phyloP scores from a whole-genome alignment of 2,888 invertebrate species.

The Caenorhabditis sp. region DNA sequence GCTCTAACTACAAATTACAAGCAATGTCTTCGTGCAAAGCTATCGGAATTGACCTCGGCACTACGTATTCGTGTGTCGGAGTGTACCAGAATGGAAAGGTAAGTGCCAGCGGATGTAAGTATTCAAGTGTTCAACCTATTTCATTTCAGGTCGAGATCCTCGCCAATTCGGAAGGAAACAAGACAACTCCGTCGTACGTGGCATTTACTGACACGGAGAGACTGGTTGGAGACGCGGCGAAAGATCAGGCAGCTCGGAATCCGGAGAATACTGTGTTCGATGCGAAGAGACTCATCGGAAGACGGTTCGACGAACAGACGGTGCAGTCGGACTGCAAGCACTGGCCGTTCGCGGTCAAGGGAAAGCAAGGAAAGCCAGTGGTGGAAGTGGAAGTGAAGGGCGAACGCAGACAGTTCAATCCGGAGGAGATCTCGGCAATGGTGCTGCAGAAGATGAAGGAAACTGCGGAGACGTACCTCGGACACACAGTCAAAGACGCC shows the following conservation, averaged over 20 bases:
- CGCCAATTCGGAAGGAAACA: slow-evolving; percentile 83
- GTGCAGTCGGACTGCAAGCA: slow-evolving; percentile 79
- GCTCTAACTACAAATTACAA: slow-evolving; percentile 46
- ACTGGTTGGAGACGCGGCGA: slow-evolving; percentile 81
- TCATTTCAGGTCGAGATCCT: slow-evolving; percentile 80
- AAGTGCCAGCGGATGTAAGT: not conserved
- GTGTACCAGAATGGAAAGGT: slow-evolving; percentile 67
- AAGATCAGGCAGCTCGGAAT: slow-evolving; percentile 82
- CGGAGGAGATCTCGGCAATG: slow-evolving; percentile 79
- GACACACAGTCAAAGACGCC: slow-evolving; percentile 82
- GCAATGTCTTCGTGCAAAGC: slow-evolving; percentile 68
- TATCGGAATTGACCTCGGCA: slow-evolving; percentile 69
- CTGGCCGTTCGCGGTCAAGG: slow-evolving; percentile 77
- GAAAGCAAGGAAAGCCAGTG: slow-evolving; percentile 66
- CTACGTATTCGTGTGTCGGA: slow-evolving; percentile 65
- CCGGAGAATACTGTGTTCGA: slow-evolving; percentile 78
- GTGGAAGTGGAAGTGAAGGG: slow-evolving; percentile 88
- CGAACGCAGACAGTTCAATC: slow-evolving; percentile 84
- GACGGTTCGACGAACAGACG: slow-evolving; percentile 80
- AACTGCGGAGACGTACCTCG: slow-evolving; percentile 80
- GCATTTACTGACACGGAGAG: slow-evolving; percentile 82
- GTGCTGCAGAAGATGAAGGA: slow-evolving; percentile 78
- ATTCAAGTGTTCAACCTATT: not conserved
- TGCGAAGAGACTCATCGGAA: slow-evolving; percentile 80
- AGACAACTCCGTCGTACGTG: slow-evolving; percentile 85